Percentiles rank a stretch among this genome's conserved stretches.
Evolutionary conservation across 2,888 invertebrate genomes (phyloP).

Genomic region (Epinotia brunnichana): DNA sequence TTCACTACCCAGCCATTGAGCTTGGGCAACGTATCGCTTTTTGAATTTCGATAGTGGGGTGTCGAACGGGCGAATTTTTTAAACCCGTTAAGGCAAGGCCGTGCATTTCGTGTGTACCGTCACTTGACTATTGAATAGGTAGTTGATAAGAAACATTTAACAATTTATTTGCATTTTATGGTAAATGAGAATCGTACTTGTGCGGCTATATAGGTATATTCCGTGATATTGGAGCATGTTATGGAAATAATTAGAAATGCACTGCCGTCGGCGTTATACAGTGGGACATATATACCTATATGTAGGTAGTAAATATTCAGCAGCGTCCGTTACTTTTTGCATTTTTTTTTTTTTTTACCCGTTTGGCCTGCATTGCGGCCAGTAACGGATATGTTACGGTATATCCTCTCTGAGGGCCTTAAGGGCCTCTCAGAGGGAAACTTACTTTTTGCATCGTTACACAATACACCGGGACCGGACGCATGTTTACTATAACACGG

Average conservation of each 20-base stretch:
- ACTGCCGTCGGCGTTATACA: neutral
- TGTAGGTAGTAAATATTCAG: neutral
- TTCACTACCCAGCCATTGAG: conserved; percentile 56
- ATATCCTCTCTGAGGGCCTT: too few species aligned
- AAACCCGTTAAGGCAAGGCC: conserved; percentile 33
- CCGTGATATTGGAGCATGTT: neutral
- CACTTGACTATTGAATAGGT: neutral
- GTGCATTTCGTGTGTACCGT: neutral
- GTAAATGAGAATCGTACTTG: too few species aligned
- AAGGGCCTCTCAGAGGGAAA: too few species aligned
- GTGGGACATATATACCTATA: neutral
- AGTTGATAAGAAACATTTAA: neutral
- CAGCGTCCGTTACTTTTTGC: neutral
- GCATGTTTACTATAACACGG: conserved; percentile 15
- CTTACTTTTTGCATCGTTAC: conserved; percentile 1
- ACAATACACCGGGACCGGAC: conserved; percentile 6
- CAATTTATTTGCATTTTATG: neutral
- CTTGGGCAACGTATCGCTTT: conserved; percentile 42
- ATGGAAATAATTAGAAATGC: neutral
- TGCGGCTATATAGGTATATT: too few species aligned
- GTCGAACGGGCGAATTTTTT: conserved; percentile 12
- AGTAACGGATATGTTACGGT: too few species aligned
- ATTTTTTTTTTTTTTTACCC: too few species aligned
- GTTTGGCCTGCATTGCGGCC: too few species aligned
- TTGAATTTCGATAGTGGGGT: conserved; percentile 39